A percentile compares a stretch with the other conserved stretches of the same genome.
Evolutionary conservation across 2,113 vertebrate genomes (phyloP).

Genomic region (Sinosuthora webbiana): DNA sequence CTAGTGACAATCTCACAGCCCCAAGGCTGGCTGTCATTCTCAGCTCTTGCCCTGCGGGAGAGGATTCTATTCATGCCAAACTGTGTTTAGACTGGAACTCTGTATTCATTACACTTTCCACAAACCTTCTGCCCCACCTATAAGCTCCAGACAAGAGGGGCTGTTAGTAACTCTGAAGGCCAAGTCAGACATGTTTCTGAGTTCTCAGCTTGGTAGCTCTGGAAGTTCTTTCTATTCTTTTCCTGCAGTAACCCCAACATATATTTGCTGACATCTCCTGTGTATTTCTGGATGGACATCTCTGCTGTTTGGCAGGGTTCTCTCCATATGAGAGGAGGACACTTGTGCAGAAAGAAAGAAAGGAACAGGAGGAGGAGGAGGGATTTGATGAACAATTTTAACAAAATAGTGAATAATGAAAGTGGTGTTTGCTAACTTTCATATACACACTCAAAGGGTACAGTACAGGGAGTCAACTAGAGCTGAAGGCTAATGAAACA

Average conservation of each 20-base stretch:
- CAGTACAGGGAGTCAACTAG: background rate
- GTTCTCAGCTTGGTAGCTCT: background rate
- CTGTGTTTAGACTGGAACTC: background rate
- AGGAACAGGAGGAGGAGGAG: background rate
- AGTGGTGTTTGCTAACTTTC: background rate
- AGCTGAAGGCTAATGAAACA: background rate
- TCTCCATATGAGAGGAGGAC: background rate
- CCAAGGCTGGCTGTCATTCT: background rate
- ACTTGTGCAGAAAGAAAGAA: background rate
- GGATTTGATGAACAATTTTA: background rate
- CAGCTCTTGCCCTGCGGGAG: background rate
- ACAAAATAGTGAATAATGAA: background rate
- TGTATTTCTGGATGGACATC: background rate
- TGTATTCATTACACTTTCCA: background rate
- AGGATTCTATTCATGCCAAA: background rate
- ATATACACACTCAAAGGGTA: background rate
- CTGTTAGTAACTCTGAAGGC: background rate
- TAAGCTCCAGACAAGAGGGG: background rate
- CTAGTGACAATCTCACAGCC: background rate
- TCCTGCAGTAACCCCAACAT: background rate
- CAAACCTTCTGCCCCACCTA: background rate
- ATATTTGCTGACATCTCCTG: background rate
- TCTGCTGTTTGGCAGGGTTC: background rate
- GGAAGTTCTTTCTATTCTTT: background rate
- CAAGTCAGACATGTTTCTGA: background rate